These are phyloP conservation scores for Chrysolina haemoptera DNA, from an alignment of 2,888 invertebrate species.

Conservation along the genomic window DNA sequence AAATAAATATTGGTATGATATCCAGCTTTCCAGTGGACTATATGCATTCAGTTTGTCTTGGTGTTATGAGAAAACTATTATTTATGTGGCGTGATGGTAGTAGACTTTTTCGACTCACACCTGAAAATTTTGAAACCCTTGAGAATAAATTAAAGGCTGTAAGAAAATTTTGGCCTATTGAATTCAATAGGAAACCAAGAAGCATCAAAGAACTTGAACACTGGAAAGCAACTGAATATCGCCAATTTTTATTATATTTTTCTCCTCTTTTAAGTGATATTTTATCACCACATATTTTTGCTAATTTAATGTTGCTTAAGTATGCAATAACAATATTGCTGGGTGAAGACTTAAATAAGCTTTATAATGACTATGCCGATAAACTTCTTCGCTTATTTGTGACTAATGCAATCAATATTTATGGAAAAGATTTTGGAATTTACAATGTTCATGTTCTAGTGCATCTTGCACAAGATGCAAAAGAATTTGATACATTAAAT, in stretches of 20 bases:
- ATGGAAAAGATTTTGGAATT: no score
- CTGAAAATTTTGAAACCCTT: conserved; percentile 2
- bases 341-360: no score
- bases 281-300: conserved; percentile 29
- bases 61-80: conserved; percentile 27
- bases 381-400: no score
- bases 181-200: conserved; percentile 54
- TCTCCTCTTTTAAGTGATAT: conserved; percentile 39
- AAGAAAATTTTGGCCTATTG: conserved; percentile 10
- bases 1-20: conserved; percentile 31
- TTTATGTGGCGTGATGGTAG: conserved; percentile 14
- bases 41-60: conserved; percentile 28
- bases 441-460: conserved; percentile 32
- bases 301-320: no score
- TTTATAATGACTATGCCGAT: no score
- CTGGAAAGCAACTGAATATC: conserved; percentile 54
- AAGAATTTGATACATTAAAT: conserved; percentile 30
- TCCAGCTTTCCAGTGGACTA: conserved; percentile 24
- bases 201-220: conserved; percentile 45
- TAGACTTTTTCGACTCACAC: conserved; percentile 3
- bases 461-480: conserved; percentile 33
- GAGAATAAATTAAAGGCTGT: conserved; percentile 10
- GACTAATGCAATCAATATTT: not conserved
- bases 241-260: conserved; percentile 52
- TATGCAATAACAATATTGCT: no score